These are phyloP conservation scores for Digitonthophagus gazella DNA, from an alignment of 2,888 invertebrate genomes.

Conservation along the genomic window DNA sequence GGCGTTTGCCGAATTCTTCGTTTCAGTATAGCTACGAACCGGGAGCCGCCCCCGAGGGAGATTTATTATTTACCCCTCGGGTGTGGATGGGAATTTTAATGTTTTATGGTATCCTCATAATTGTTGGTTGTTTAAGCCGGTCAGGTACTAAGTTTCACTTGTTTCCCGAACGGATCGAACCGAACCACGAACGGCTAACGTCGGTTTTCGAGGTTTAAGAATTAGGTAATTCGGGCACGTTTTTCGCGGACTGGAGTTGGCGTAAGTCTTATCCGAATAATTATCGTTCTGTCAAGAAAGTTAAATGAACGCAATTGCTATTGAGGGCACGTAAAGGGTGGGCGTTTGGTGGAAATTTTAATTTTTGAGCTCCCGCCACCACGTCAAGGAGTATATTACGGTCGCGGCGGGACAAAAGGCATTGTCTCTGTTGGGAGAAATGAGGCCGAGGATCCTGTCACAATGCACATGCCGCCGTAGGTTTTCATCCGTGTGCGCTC, in stretches of 20 bases:
- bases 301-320: slow-evolving; percentile 21
- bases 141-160: slow-evolving; percentile 13
- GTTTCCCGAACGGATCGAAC: background rate
- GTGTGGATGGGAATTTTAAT: slow-evolving; percentile 9
- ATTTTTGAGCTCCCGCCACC: background rate
- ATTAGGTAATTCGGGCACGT: slow-evolving; percentile 17
- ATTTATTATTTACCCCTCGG: slow-evolving; percentile 2
- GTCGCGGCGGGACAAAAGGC: background rate
- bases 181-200: background rate
- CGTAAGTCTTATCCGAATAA: slow-evolving; percentile 23
- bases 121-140: slow-evolving; percentile 13
- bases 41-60: background rate
- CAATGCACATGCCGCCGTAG: background rate
- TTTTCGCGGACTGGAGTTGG: slow-evolving; percentile 10
- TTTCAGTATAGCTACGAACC: background rate
- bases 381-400: background rate
- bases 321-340: background rate
- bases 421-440: background rate
- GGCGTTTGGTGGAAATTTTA: background rate
- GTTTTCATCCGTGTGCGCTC: background rate
- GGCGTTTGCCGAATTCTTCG: slow-evolving; percentile 6
- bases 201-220: background rate
- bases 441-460: background rate
- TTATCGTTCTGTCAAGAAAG: slow-evolving; percentile 19
- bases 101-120: slow-evolving; percentile 13